A percentile compares a stretch with the other conserved stretches of the same genome.
phyloP scores from a whole-genome alignment of 2,888 invertebrate genomes.

The Spodoptera littoralis region DNA sequence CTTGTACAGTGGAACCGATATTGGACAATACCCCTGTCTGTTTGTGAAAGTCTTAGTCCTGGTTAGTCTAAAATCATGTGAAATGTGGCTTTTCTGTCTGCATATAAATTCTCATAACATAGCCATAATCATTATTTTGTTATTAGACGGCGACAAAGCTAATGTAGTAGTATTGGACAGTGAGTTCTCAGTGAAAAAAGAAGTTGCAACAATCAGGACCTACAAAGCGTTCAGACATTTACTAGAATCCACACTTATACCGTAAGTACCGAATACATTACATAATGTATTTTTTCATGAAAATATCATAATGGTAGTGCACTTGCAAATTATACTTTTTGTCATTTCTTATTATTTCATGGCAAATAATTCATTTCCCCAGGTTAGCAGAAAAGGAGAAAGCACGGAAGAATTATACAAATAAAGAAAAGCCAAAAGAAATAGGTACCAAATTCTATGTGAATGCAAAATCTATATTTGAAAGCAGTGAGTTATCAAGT shows the following conservation, averaged over 20 bases:
- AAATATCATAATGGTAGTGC: no score
- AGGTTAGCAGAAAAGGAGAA: constrained; percentile 44
- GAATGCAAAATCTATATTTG: background rate
- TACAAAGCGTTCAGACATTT: constrained; percentile 72
- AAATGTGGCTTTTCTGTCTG: background rate
- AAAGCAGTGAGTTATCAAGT: constrained; percentile 20
- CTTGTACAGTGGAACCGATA: constrained; percentile 64
- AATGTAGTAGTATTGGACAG: constrained; percentile 75
- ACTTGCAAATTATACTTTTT: no score
- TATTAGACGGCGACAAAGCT: constrained; percentile 69
- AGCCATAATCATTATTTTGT: background rate
- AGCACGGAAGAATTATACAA: constrained; percentile 14
- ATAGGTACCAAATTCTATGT: background rate
- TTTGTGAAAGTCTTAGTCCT: constrained; percentile 54
- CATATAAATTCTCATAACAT: no score
- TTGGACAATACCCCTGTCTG: constrained; percentile 74
- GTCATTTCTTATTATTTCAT: no score
- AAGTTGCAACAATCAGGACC: constrained; percentile 66
- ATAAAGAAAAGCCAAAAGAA: constrained; percentile 3
- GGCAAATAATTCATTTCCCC: background rate
- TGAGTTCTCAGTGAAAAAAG: constrained; percentile 66
- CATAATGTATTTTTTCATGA: background rate
- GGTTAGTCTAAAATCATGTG: constrained; percentile 23
- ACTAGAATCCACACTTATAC: constrained; percentile 66
- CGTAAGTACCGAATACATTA: constrained; percentile 66